Percentiles rank a stretch among this genome's conserved stretches.
These are phyloP conservation scores for Arion vulgaris DNA, from an alignment of 1,140 invertebrate species.

Conservation along the genomic window DNA sequence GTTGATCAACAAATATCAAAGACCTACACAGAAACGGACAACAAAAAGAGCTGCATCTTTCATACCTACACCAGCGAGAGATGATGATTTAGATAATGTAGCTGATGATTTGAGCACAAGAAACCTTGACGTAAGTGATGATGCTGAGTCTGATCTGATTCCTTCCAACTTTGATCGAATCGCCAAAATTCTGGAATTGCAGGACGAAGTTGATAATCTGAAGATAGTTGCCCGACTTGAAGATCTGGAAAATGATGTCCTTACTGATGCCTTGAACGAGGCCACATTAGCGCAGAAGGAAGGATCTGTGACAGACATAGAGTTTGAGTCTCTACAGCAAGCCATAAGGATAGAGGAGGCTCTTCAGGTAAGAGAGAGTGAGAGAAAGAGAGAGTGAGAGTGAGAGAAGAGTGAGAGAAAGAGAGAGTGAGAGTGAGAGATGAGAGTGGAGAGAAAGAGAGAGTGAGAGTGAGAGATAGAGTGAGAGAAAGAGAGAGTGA, in stretches of 20 bases:
- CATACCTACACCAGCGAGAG: not conserved
- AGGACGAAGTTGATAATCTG: constrained; percentile 46
- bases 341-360: constrained; percentile 55
- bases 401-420: no score
- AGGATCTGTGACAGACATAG: constrained; percentile 44
- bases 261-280: constrained; percentile 57
- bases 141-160: not conserved
- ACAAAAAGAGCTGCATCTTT: constrained; percentile 7
- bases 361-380: constrained; percentile 40
- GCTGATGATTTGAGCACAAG: not conserved
- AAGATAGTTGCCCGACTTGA: constrained; percentile 49
- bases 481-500: no score
- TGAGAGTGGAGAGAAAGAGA: no score
- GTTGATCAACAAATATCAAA: no score
- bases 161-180: not conserved
- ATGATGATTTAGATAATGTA: not conserved
- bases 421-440: no score
- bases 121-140: not conserved
- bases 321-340: constrained; percentile 53
- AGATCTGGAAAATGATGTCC: constrained; percentile 57
- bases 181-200: constrained; percentile 35
- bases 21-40: constrained; percentile 40
- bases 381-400: not conserved
- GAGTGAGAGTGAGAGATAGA: no score
- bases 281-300: constrained; percentile 53